A percentile compares a stretch with the other conserved stretches of the same genome.
Conservation (phyloP, 2,888 invertebrate species). For the Eurytoma adleriae region DNA sequence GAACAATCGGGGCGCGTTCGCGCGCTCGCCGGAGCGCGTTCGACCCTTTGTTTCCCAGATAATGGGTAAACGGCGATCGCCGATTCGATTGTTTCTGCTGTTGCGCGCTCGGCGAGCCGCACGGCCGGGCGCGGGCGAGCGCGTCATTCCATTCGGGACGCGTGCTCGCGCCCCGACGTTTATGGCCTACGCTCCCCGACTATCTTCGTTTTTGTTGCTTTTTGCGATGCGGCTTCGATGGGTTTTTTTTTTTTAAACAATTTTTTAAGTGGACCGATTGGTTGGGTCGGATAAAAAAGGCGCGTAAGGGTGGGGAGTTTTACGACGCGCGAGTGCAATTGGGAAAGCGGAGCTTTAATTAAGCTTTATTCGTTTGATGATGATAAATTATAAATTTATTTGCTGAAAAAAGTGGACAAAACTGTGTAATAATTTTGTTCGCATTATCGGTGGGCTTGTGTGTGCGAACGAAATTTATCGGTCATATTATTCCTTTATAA, state of each 20-base stretch:
- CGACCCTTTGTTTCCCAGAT: slow-evolving; percentile 58
- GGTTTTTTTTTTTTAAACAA: neutral
- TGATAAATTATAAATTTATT: no score
- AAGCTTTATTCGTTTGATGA: no score
- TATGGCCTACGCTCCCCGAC: neutral
- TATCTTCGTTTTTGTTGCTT: neutral
- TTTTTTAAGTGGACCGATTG: neutral
- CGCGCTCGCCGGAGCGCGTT: slow-evolving; percentile 14
- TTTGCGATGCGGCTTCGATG: neutral
- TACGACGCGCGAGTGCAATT: no score
- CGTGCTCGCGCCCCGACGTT: neutral
- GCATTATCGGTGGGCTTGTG: no score
- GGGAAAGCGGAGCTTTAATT: no score
- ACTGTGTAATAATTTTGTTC: no score
- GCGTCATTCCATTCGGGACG: slow-evolving; percentile 33
- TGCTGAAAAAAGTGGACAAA: no score
- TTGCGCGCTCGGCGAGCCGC: slow-evolving; percentile 56
- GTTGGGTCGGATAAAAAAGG: neutral
- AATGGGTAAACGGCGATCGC: slow-evolving; percentile 66
- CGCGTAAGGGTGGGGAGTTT: no score
- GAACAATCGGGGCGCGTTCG: slow-evolving; percentile 41
- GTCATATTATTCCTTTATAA: no score
- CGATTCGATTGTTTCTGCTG: slow-evolving; percentile 68
- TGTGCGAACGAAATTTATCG: no score
- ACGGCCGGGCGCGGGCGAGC: slow-evolving; percentile 5